phyloP scores from a whole-genome alignment of 2,113 vertebrate species.

The Lagopus leucura region DNA sequence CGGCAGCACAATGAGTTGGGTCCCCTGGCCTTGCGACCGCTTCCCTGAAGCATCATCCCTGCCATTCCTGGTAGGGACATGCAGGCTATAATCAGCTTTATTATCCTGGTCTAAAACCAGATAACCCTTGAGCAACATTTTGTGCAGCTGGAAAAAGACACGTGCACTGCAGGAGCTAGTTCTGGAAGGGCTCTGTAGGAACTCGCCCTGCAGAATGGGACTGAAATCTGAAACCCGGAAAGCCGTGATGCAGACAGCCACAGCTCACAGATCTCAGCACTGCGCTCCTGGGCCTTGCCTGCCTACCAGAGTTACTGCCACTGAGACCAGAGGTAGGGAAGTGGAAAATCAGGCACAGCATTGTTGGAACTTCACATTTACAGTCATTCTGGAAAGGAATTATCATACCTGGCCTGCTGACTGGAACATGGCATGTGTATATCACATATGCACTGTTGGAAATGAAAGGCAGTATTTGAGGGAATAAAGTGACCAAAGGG shows the following conservation, averaged over 20 bases:
- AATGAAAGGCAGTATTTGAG: neutral
- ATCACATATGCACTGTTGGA: neutral
- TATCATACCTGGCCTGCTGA: neutral
- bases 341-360: neutral
- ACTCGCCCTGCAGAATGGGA: neutral
- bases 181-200: neutral
- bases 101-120: neutral
- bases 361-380: neutral
- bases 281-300: neutral
- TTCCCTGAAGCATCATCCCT: neutral
- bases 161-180: neutral
- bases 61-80: neutral
- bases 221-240: neutral
- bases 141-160: neutral
- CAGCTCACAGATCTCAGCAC: neutral
- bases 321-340: neutral
- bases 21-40: neutral
- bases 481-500: neutral
- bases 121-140: neutral
- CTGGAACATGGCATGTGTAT: neutral
- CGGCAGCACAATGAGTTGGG: neutral
- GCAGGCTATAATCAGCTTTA: neutral
- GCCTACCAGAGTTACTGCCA: accelerated
- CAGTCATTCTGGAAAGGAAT: neutral
- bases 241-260: accelerated